phyloP scores from a whole-genome alignment of 2,797 vertebrate species.

The Peromyscus nudipes region DNA sequence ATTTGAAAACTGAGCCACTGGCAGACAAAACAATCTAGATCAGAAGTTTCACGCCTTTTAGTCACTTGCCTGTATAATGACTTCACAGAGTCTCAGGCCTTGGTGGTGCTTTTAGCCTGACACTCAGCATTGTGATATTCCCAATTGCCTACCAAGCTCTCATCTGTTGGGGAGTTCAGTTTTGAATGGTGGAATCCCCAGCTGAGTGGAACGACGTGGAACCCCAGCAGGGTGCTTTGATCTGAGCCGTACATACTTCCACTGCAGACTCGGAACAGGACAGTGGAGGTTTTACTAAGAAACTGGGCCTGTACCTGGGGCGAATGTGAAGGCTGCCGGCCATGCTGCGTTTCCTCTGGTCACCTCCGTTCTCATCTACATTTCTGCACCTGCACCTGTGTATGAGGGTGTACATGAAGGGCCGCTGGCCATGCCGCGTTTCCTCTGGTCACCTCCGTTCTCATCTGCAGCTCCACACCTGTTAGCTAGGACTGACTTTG shows the following conservation, averaged over 20 bases:
- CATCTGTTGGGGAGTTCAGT: neutral
- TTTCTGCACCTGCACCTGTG: neutral
- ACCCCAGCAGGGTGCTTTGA: neutral
- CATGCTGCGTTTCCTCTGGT: neutral
- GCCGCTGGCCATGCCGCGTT: neutral
- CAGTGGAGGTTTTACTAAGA: neutral
- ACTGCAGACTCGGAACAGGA: neutral
- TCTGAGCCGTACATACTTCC: neutral
- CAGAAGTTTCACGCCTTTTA: neutral
- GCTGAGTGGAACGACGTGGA: neutral
- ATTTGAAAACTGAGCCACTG: neutral
- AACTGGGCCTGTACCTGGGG: accelerated
- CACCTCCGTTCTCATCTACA: neutral
- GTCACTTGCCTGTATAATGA: neutral
- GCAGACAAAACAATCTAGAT: neutral
- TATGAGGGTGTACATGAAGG: accelerated
- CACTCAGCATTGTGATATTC: neutral
- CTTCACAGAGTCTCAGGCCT: neutral
- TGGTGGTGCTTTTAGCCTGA: neutral
- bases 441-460: neutral
- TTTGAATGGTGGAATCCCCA: neutral
- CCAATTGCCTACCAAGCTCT: neutral
- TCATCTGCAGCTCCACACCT: neutral
- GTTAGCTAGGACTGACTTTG: neutral
- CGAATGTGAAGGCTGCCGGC: neutral